Evolutionary conservation across 2,888 invertebrate genomes (phyloP), one percentile per base, ranked within the genome.

Genomic region (Eupithecia vulgata): DNA sequence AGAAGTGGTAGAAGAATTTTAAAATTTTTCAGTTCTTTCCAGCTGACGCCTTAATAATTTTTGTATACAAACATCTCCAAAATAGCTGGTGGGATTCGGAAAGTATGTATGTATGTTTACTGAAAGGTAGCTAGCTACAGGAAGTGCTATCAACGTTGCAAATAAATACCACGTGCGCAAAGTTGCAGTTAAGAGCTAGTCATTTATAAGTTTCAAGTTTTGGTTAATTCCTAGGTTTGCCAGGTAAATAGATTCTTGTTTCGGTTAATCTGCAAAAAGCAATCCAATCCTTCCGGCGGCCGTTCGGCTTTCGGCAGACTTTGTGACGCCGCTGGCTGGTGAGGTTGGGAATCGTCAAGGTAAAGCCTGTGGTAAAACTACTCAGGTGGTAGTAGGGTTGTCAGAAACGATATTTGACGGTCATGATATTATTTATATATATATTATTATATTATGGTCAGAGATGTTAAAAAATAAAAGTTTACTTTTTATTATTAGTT

Each of bases 201-300:
- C 30, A 30, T 59, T 25, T n/a, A 48, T n/a, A 17, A 45, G 17
- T 52, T 61, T 61, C 7, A 61, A 34, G 61, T 34, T 17, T 17
- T 34, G 34, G 61, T 34, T 65, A 68, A 68, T 68, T 75, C 75
- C 70, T 75, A 75, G 72, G 75, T 83, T 82, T 80, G 64, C 71
- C 85, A 88, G 85, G 88, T 90, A 91, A 88, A 86, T 85, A 88
- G 71, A 80, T 81, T 83, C 83, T 84, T 83, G 84, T 86, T 85
- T 86, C 81, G 86, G 80, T 68, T 90, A 89, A 91, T 91, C 91
- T 85, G 88, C 90, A 91, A 91, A 92, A 92, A 92, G 83, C 92
- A 93, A 93, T 92, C 93, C 92, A 93, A 93, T 92, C 93, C 93
- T 92, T 92, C 93, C 92, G 92, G 91, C 83, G 84, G 78, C 57